Percentiles rank a stretch among this genome's conserved stretches.
Conservation (phyloP, 1,140 invertebrate genomes). For the Sesamia nonagrioides region DNA sequence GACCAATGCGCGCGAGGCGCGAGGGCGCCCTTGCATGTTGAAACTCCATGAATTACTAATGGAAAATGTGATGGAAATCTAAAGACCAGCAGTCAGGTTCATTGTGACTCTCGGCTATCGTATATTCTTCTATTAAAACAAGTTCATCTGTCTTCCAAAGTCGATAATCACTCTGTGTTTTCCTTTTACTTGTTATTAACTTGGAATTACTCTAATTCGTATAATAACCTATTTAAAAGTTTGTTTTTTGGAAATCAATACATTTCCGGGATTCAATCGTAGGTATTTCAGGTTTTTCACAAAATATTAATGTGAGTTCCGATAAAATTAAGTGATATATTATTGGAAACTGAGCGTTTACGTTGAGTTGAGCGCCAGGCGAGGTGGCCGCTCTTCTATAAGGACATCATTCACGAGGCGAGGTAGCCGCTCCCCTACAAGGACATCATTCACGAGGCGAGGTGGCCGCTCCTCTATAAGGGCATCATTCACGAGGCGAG, state of each 20-base stretch:
- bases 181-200: slow-evolving; percentile 4
- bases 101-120: not conserved
- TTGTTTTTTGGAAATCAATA: slow-evolving; percentile 14
- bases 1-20: not conserved
- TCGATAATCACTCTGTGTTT: slow-evolving; percentile 2
- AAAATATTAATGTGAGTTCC: not conserved
- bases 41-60: not conserved
- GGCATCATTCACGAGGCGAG: slow-evolving; percentile 68
- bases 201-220: slow-evolving; percentile 9
- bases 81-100: not conserved
- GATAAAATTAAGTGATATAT: slow-evolving; percentile 24
- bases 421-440: slow-evolving; percentile 60
- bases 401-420: slow-evolving; percentile 72
- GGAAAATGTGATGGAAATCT: too few species aligned
- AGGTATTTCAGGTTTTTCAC: not conserved
- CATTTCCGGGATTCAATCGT: not conserved
- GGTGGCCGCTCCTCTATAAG: slow-evolving; percentile 63
- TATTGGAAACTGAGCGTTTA: slow-evolving; percentile 32
- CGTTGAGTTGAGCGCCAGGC: not conserved
- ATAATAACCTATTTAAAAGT: slow-evolving; percentile 22
- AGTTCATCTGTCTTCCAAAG: not conserved
- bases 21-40: not conserved
- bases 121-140: not conserved
- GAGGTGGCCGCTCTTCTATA: slow-evolving; percentile 57
- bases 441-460: slow-evolving; percentile 70